Percentiles rank a stretch among this genome's conserved stretches.
Evolutionary conservation across 2,113 vertebrate genomes (phyloP).

Genomic region (Lota lota): DNA sequence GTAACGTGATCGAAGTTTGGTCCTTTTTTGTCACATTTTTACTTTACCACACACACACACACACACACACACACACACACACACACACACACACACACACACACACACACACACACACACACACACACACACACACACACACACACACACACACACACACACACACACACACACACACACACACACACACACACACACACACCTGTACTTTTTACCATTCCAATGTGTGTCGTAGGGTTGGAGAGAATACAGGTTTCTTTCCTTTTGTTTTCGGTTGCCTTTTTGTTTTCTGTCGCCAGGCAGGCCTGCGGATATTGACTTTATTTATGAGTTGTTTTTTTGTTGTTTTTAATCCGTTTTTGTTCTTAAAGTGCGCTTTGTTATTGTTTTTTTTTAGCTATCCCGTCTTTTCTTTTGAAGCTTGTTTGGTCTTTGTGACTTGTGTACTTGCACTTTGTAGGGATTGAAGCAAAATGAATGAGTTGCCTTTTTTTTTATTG

Average conservation of each 20-base stretch:
- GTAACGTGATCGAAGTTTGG: no score
- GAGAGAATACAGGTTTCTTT: conserved; percentile 10
- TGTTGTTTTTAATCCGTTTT: conserved; percentile 17
- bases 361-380: conserved; percentile 32
- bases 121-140: background rate
- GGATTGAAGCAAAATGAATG: conserved; percentile 55
- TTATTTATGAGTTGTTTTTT: conserved; percentile 65
- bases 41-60: no score
- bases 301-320: conserved; percentile 73
- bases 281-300: conserved; percentile 69
- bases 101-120: background rate
- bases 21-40: background rate
- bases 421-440: conserved; percentile 57
- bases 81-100: background rate
- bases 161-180: conserved; percentile 10
- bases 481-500: conserved; percentile 51
- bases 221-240: conserved; percentile 34
- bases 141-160: background rate
- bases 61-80: background rate
- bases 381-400: conserved; percentile 20
- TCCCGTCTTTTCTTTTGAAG: conserved; percentile 35
- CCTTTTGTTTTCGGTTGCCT: conserved; percentile 29
- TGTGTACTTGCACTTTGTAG: conserved; percentile 72
- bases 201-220: conserved; percentile 51
- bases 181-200: conserved; percentile 16